Evolutionary conservation across 1,140 invertebrate species (phyloP).

Genomic region (Diabrotica virgifera): DNA sequence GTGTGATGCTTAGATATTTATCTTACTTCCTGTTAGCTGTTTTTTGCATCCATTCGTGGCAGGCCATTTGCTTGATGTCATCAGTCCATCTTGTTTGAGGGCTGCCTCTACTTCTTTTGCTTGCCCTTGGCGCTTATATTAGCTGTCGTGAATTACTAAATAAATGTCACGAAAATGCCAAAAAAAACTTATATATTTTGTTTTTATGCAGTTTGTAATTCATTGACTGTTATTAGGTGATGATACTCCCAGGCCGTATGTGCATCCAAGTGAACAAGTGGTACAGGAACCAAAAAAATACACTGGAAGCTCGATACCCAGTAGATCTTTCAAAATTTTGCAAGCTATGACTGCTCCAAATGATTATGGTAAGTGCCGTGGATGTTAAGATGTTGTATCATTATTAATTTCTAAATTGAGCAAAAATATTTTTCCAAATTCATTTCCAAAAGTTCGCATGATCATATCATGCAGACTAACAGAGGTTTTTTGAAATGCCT

Average conservation of each 20-base stretch:
- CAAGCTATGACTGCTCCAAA: conserved; percentile 72
- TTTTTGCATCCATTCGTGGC: too few relatives aligned
- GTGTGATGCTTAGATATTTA: too few relatives aligned
- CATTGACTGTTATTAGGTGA: conserved; percentile 31
- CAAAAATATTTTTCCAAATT: conserved; percentile 13
- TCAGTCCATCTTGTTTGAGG: too few relatives aligned
- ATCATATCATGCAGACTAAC: conserved; percentile 3
- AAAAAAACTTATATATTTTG: too few relatives aligned
- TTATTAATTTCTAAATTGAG: neutral
- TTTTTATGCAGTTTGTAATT: too few relatives aligned
- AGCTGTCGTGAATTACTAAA: too few relatives aligned
- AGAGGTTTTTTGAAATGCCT: neutral
- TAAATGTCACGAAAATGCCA: too few relatives aligned
- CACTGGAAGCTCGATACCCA: conserved; percentile 79
- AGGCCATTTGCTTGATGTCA: too few relatives aligned
- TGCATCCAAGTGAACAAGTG: conserved; percentile 66
- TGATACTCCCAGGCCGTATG: conserved; percentile 52
- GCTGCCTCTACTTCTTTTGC: too few relatives aligned
- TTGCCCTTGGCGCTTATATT: too few relatives aligned
- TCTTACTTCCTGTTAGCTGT: too few relatives aligned
- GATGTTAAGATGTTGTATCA: neutral
- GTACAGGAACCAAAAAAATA: conserved; percentile 74
- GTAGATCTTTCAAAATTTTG: conserved; percentile 79
- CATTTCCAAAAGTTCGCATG: conserved; percentile 5
- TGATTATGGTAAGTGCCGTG: conserved; percentile 40